Evolutionary conservation across 2,888 invertebrate species (phyloP).

Genomic region (Elaeidobius kamerunicus): DNA sequence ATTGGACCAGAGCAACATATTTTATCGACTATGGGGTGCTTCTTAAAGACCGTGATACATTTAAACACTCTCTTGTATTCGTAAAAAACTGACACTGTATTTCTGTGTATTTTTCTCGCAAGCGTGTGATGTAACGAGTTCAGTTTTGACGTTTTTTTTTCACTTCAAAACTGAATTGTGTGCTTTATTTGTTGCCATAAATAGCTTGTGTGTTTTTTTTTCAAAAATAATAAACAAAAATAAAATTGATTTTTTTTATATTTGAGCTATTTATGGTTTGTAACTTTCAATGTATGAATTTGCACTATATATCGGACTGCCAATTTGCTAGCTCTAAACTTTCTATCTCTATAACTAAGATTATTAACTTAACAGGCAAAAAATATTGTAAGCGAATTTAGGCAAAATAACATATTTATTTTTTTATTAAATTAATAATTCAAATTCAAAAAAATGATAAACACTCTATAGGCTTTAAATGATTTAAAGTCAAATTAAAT

Average conservation of each 20-base stretch:
- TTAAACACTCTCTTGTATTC: conserved; percentile 1
- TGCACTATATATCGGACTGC: conserved; percentile 45
- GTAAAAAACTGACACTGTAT: conserved; percentile 14
- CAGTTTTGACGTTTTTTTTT: conserved; percentile 26
- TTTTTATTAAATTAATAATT: too few species aligned
- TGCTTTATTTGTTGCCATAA: conserved; percentile 33
- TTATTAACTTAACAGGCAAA: conserved; percentile 38
- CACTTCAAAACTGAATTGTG: conserved; percentile 22
- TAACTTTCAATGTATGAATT: conserved; percentile 47
- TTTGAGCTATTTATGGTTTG: conserved; percentile 31
- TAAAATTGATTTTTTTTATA: too few species aligned
- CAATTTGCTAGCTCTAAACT: conserved; percentile 44
- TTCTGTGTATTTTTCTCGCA: conserved; percentile 34
- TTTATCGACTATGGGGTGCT: too few species aligned
- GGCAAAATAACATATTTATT: too few species aligned
- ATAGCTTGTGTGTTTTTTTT: conserved; percentile 13
- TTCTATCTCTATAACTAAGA: conserved; percentile 45
- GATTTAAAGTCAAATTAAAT: too few species aligned
- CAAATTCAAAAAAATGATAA: too few species aligned
- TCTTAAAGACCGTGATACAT: background rate
- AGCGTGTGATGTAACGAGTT: conserved; percentile 44
- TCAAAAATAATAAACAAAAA: conserved; percentile 1
- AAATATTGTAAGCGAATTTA: too few species aligned
- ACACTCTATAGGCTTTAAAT: too few species aligned
- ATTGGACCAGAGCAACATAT: too few species aligned